Base-by-base conservation (phyloP, 1,140 invertebrate species). In the Cydia fagiglandana region DNA sequence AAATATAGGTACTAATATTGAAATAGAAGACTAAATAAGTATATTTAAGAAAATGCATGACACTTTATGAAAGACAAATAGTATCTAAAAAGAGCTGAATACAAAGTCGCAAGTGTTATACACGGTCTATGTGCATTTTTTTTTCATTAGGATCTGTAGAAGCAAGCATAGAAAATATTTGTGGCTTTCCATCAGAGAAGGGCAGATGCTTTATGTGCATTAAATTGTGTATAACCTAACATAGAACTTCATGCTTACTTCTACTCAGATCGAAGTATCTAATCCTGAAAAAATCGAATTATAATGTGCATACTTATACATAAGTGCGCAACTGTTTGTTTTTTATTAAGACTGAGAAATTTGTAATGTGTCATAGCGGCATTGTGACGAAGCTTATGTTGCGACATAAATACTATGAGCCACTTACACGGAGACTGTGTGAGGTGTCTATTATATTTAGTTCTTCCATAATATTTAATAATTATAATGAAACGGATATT, bases 381-480 rank as follows among this genome's bases (percentile, higher is more conserved):
- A 61, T 24, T 20, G 17, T 24, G 56, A 61, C 20, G 20, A 61
- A 24, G n/a, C 15, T 56, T 61, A 24, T 61, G 4, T 56, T 56
- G 53, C 53, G 20, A 17, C n/a, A 53, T 50, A 15, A 15, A 50
- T 17, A 56, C 53, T 56, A 56, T 5, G 53, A 56, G 1, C n/a
- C n/a, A n/a, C 53, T 17, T 4, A 15, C 4, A 9, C 5, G 20
- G 17, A 24, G 7, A 24, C 1, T 12, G n/a, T 12, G 50, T 24
- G 56, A 17, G 20, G 20, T 61, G 20, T 10, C 56, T 61, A 17
- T 61, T 61, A 61, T 61, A 61, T 61, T 61, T 61, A 61, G 56
- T 61, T 61, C 56, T 61, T 61, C 56, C 56, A 61, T 61, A 61
- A 61, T 61, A 61, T 61, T 24, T 24, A 61, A 61, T 24, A 24